These are phyloP conservation scores for Unio pictorum DNA, from an alignment of 2,888 invertebrate genomes.

Conservation along the genomic window DNA sequence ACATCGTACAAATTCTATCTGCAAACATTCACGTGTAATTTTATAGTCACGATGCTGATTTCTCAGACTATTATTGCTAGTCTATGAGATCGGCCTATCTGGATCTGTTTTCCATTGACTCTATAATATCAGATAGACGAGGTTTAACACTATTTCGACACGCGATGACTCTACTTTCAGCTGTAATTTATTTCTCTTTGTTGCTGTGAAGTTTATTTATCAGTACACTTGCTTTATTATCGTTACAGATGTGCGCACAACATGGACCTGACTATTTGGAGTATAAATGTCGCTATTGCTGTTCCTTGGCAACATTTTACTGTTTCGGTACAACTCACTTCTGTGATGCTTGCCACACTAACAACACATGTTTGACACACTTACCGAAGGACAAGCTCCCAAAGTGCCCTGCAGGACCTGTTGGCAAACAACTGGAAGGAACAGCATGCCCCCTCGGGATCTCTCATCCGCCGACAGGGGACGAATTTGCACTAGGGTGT, in stretches of 20 bases:
- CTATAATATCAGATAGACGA: too few species aligned
- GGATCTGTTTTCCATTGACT: too few species aligned
- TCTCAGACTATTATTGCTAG: too few species aligned
- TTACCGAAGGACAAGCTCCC: slow-evolving; percentile 87
- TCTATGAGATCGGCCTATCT: too few species aligned
- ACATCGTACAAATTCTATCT: too few species aligned
- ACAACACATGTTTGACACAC: slow-evolving; percentile 94
- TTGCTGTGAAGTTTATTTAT: too few species aligned
- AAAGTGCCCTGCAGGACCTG: slow-evolving; percentile 87
- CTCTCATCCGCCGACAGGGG: slow-evolving; percentile 15
- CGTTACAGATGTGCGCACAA: slow-evolving; percentile 85
- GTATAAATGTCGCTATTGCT: slow-evolving; percentile 98
- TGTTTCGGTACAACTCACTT: slow-evolving; percentile 99
- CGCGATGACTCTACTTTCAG: too few species aligned
- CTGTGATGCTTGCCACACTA: slow-evolving; percentile 97
- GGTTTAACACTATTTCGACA: too few species aligned
- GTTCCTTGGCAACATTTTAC: slow-evolving; percentile 98
- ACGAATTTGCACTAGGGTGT: slow-evolving; percentile 20
- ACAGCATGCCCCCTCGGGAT: slow-evolving; percentile 9
- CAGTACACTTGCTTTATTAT: background rate
- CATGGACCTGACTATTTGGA: slow-evolving; percentile 97
- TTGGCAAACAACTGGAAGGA: slow-evolving; percentile 11
- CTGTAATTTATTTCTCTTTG: too few species aligned
- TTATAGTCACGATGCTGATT: too few species aligned
- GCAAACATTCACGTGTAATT: too few species aligned